phyloP scores from a whole-genome alignment of 2,113 vertebrate species.

The Puntigrus tetrazona region DNA sequence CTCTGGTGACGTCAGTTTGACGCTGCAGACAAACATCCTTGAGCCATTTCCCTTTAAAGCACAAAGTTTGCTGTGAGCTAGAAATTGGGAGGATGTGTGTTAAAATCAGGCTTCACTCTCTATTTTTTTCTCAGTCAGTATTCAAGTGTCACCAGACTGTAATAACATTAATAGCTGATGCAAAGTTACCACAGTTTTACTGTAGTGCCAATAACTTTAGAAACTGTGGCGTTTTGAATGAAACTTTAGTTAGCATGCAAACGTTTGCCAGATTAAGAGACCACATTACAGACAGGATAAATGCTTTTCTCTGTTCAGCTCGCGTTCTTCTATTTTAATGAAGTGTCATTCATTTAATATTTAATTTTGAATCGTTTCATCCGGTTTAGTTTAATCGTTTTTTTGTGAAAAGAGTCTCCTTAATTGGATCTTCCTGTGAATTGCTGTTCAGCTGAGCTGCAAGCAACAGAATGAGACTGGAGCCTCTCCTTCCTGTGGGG shows the following conservation, averaged over 20 bases:
- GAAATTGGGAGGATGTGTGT: no score
- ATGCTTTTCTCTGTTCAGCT: not conserved
- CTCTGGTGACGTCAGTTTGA: not conserved
- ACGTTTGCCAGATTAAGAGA: not conserved
- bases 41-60: not conserved
- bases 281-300: constrained; percentile 24
- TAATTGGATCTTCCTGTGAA: constrained; percentile 20
- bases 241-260: constrained; percentile 11
- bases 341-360: not conserved
- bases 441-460: not conserved
- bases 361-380: not conserved
- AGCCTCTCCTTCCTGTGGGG: constrained; percentile 30
- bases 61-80: not conserved
- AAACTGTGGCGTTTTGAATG: not conserved
- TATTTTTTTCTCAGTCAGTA: no score
- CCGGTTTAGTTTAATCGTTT: not conserved
- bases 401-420: not conserved
- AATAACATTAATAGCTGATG: not conserved
- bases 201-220: not conserved
- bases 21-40: not conserved
- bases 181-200: not conserved
- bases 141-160: not conserved
- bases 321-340: not conserved
- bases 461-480: not conserved
- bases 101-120: no score